Conservation (phyloP, 1,140 invertebrate genomes). For the Triops cancriformis region DNA sequence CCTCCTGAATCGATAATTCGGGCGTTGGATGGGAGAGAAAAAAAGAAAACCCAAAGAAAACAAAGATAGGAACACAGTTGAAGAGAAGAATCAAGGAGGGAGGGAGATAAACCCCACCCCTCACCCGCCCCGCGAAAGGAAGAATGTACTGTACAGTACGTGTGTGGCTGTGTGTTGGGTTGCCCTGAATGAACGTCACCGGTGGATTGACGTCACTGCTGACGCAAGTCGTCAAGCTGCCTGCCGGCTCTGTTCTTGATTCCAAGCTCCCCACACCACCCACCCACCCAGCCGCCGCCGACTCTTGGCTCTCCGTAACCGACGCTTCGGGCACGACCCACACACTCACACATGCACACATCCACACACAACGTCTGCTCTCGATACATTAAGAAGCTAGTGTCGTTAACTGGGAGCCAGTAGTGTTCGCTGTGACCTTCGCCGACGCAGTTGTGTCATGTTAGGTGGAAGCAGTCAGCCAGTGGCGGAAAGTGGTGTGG, state of each 20-base stretch:
- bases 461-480: too few species aligned
- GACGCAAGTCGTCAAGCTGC: slow-evolving; percentile 18
- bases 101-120: too few species aligned
- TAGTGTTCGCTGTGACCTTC: too few species aligned
- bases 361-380: neutral
- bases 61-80: neutral
- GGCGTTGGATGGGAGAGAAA: neutral
- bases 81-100: too few species aligned
- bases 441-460: too few species aligned
- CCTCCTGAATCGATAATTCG: neutral
- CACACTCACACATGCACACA: neutral
- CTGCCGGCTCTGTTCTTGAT: neutral
- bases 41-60: neutral
- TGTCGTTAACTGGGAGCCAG: neutral
- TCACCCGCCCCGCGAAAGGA: too few species aligned
- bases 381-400: neutral
- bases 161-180: neutral
- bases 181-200: slow-evolving; percentile 17
- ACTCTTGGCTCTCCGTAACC: neutral
- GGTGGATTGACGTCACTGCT: slow-evolving; percentile 24
- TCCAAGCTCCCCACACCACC: slow-evolving; percentile 1
- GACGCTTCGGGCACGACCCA: neutral
- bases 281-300: slow-evolving; percentile 1
- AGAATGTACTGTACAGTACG: neutral
- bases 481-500: too few species aligned